phyloP scores from a whole-genome alignment of 2,888 invertebrate species.

The Diplolepis rosae region DNA sequence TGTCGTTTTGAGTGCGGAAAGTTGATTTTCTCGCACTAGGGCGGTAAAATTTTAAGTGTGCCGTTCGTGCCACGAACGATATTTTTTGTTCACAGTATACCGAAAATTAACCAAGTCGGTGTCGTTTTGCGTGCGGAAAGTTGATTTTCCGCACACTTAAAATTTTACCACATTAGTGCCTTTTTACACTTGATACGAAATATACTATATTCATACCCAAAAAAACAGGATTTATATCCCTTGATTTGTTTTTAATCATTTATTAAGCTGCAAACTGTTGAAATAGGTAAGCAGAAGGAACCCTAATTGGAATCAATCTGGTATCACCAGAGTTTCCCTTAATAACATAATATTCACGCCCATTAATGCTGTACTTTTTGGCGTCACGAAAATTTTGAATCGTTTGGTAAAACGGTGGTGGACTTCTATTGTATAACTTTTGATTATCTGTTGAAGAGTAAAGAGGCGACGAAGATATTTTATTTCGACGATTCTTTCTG shows the following conservation, averaged over 20 bases:
- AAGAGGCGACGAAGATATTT: not conserved
- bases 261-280: conserved; percentile 72
- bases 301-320: conserved; percentile 83
- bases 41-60: too few relatives aligned
- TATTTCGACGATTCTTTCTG: not conserved
- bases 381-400: conserved; percentile 35
- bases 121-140: too few relatives aligned
- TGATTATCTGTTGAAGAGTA: not conserved
- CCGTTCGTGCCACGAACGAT: too few relatives aligned
- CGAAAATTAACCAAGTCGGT: too few relatives aligned
- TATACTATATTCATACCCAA: too few relatives aligned
- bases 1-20: too few relatives aligned
- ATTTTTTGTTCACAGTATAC: too few relatives aligned
- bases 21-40: too few relatives aligned
- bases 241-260: not conserved
- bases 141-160: too few relatives aligned
- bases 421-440: conserved; percentile 42
- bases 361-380: conserved; percentile 78
- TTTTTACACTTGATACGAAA: too few relatives aligned
- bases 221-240: too few relatives aligned
- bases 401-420: conserved; percentile 42
- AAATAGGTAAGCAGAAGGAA: conserved; percentile 86
- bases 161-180: too few relatives aligned
- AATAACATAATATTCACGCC: conserved; percentile 84
- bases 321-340: conserved; percentile 78